Evolutionary conservation across 2,888 invertebrate species (phyloP), one percentile per base, ranked within the genome.

Genomic region (Synergus gifuensis): DNA sequence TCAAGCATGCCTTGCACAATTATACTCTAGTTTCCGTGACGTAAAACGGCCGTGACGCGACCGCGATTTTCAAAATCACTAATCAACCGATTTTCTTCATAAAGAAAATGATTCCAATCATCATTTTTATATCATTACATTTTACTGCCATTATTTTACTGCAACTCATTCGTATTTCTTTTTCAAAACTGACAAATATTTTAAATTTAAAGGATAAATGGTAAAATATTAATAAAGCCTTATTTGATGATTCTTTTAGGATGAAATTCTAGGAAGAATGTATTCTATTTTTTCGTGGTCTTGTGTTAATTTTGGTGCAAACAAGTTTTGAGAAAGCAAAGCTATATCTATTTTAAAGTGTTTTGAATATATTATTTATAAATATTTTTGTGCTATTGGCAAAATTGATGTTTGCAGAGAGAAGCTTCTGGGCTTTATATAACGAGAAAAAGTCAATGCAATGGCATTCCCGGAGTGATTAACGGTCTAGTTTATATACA

Each of bases 1-100:
- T 69, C 36, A 77, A 66, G 78, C 83, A 76, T 28, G 69, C 66
- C 83, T 77, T 58, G 76, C 80, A 79, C 64, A 79, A 82, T 83
- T 78, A 66, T 78, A 64, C 54, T 28, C 73, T 49, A 73, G 73
- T 73, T 73, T 73, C 67, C 46, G 67, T 67, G 67, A 78, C 78
- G 67, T 49, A 73, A 36, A 73, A 36, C 36, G 73, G n/a, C 73
- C 73, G 36, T 73, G 73, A 69, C 69, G 69, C 49, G 44, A 49
- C 46, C 46, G 46, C 46, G 22, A 73, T 73, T 73, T 73, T 73
- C 73, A 54, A 73, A 73, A 36, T 8, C 28, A 69, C 69, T 22
- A 69, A 69, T 73, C 54, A 54, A 54, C 46, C 46, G 46, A 49
- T 44, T 36, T 73, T 36, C 49, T n/a, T 49, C 46, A n/a, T n/a